phyloP scores from a whole-genome alignment of 2,888 invertebrate species.

The Athalia rosae region DNA sequence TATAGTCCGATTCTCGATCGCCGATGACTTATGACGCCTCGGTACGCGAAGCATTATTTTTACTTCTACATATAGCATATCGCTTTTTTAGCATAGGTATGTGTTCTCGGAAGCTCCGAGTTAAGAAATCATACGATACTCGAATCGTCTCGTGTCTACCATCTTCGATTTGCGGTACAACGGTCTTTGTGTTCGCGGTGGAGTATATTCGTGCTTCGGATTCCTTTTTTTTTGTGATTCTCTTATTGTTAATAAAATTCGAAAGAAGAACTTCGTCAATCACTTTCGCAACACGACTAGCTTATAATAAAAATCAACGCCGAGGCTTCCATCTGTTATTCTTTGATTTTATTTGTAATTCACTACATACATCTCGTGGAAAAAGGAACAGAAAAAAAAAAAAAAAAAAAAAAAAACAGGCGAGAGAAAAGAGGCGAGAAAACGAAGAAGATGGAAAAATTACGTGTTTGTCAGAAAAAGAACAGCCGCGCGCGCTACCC shows the following conservation, averaged over 20 bases:
- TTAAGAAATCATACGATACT: no score
- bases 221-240: background rate
- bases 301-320: constrained; percentile 37
- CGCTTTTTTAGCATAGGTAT: no score
- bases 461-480: background rate
- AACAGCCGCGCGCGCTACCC: background rate
- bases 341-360: background rate
- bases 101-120: no score
- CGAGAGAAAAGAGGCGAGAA: no score
- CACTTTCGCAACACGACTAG: background rate
- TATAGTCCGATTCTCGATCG: constrained; percentile 20
- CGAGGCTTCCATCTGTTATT: background rate
- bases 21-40: constrained; percentile 19
- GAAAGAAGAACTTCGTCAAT: background rate
- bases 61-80: background rate
- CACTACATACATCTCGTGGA: constrained; percentile 42
- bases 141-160: no score
- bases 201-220: background rate
- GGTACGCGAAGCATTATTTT: background rate
- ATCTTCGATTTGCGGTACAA: background rate
- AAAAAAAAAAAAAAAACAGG: constrained; percentile 21
- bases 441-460: no score
- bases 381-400: constrained; percentile 42
- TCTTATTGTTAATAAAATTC: constrained; percentile 20
- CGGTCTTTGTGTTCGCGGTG: background rate